Evolutionary conservation across 2,888 invertebrate genomes (phyloP), one percentile per base, ranked within the genome.

Genomic region (Thecocarcelia acutangulata): DNA sequence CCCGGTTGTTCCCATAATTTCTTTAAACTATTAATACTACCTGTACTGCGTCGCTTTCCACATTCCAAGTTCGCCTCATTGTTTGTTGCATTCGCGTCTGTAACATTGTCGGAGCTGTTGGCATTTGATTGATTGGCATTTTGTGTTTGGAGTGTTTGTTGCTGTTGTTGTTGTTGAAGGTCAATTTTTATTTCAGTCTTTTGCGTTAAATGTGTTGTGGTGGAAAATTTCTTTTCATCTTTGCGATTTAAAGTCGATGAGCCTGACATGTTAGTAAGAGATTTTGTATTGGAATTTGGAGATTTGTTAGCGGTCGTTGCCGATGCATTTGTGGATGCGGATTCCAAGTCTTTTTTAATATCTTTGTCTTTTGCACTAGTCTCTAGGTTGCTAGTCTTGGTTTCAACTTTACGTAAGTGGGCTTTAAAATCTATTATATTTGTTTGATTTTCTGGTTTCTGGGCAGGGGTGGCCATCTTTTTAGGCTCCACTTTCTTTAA

Each of bases 1-100:
- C 95, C 95, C 88, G 95, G 96, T 84, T 94, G 95, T 91, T 97
- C 97, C 97, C 97, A 97, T 83, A 97, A 92, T 90, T 96, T 96
- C 90, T 97, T 97, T 87, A 97, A 92, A 90, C 96, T 97, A 89
- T 95, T 97, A 87, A 97, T 97, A 91, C 97, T 97, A 83, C 97
- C 97, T 61, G 97, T 97, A 90, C 97, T 97, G 85, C 96, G 95
- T 13, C 97, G 93, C 90, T 97, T 97, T 89, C 96, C 96, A 15
- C 93, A 94, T 64, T 95, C 95, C 58, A 80, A 33, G 19, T 73
- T 79, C 70, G 48, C 54, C 61, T 83, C 75, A 52, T 72, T 66
- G 78, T 72, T 78, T 70, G 69, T 75, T 74, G 59, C 28, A 33
- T 11, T 12, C 1, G 56, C n/a, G 21, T 79, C 85, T 58, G 21